Conservation (phyloP, 2,797 vertebrate genomes). For the Tokudaia tokunoshimensis region DNA sequence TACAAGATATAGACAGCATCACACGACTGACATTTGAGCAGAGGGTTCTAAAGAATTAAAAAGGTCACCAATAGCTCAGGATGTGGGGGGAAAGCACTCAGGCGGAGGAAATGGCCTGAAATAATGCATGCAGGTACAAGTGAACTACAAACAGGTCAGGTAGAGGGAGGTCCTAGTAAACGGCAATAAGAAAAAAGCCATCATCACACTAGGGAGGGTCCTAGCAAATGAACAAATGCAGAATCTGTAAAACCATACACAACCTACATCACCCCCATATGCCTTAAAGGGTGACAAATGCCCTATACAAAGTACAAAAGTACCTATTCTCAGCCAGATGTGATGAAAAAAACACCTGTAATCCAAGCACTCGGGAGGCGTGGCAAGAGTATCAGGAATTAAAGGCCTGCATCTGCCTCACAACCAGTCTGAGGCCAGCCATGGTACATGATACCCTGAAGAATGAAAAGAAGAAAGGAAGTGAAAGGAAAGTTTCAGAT, state of each 20-base stretch:
- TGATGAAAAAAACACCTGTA: neutral
- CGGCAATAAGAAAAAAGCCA: neutral
- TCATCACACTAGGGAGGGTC: neutral
- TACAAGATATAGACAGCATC: conserved; percentile 17
- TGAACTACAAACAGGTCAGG: neutral
- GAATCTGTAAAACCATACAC: neutral
- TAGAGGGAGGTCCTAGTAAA: neutral
- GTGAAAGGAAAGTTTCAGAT: neutral
- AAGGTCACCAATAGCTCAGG: neutral
- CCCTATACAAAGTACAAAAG: neutral
- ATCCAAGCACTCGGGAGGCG: neutral
- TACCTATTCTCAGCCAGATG: neutral
- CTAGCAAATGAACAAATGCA: neutral
- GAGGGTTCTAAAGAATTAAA: conserved; percentile 8
- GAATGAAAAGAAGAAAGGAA: neutral
- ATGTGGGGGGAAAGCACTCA: neutral
- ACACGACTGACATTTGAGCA: conserved; percentile 36
- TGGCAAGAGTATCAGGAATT: neutral
- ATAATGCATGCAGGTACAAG: neutral
- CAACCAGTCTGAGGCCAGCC: neutral
- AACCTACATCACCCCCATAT: neutral
- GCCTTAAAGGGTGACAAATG: neutral
- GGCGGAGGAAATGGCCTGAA: neutral
- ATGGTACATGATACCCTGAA: neutral
- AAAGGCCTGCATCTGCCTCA: neutral